Evolutionary conservation across 1,140 invertebrate genomes (phyloP).

Genomic region (Megalopta genalis): DNA sequence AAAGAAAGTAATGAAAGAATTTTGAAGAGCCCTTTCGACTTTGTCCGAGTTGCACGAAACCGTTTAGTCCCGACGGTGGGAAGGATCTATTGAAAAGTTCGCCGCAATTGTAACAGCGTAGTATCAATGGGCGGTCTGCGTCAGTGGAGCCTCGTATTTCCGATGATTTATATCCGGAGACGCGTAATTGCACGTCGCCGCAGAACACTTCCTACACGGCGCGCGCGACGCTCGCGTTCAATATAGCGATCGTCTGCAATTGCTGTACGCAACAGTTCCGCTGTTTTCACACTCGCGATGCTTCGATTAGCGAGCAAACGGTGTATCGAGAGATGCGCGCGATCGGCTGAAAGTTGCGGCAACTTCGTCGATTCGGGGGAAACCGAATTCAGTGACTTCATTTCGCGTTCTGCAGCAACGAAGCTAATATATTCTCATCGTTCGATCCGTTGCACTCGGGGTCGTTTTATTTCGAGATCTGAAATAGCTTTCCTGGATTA

Average conservation of each 20-base stretch:
- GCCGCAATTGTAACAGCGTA: conserved; percentile 35
- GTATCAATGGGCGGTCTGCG: conserved; percentile 35
- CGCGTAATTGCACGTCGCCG: conserved; percentile 57
- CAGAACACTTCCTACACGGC: conserved; percentile 50
- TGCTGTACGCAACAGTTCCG: conserved; percentile 26
- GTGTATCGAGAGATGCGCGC: no score
- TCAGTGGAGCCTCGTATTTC: conserved; percentile 51
- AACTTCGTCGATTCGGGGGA: not conserved
- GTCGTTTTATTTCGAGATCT: no score
- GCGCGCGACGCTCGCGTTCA: conserved; percentile 25
- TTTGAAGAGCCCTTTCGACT: not conserved
- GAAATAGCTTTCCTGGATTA: no score
- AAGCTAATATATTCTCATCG: no score
- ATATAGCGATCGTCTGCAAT: conserved; percentile 53
- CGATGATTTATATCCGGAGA: conserved; percentile 65
- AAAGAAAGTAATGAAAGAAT: not conserved
- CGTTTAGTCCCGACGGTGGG: not conserved
- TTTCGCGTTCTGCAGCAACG: no score
- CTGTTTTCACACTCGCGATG: conserved; percentile 3
- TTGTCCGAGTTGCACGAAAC: not conserved
- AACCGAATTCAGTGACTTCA: not conserved
- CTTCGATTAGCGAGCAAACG: not conserved
- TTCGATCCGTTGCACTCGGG: no score
- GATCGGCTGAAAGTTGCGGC: not conserved
- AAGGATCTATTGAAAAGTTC: not conserved